phyloP scores from a whole-genome alignment of 2,113 vertebrate species.

The Piprites chloris region DNA sequence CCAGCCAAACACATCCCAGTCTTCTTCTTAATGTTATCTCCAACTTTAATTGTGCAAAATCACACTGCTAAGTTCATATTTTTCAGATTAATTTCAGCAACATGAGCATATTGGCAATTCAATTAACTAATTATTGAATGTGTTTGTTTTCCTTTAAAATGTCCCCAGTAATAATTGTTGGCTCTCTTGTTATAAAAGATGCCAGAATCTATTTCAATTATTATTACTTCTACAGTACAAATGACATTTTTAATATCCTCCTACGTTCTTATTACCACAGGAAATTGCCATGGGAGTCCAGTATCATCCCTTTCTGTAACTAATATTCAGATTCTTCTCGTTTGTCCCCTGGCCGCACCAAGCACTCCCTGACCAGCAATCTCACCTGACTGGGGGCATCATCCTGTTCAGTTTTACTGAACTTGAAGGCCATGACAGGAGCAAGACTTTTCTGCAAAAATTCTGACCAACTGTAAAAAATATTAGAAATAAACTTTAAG shows the following conservation, averaged over 20 bases:
- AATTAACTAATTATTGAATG: slow-evolving; percentile 28
- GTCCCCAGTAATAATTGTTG: not conserved
- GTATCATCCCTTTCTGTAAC: not conserved
- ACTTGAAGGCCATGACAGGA: not conserved
- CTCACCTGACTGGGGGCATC: not conserved
- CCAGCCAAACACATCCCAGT: not conserved
- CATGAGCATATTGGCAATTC: not conserved
- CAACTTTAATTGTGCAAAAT: not conserved
- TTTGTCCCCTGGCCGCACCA: not conserved
- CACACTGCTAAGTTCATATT: not conserved
- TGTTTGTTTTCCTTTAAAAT: slow-evolving; percentile 11
- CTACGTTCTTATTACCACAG: slow-evolving; percentile 4
- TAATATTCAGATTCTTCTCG: not conserved
- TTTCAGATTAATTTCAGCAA: not conserved
- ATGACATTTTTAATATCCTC: slow-evolving; percentile 27
- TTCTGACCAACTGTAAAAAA: not conserved
- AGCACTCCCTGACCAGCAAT: not conserved
- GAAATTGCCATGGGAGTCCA: not conserved
- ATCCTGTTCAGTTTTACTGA: not conserved
- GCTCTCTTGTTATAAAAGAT: not conserved
- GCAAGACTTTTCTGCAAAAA: not conserved
- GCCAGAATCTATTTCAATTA: slow-evolving; percentile 31
- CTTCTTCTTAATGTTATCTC: not conserved
- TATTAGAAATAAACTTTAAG: not conserved
- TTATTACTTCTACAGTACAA: slow-evolving; percentile 21